A percentile compares a stretch with the other conserved stretches of the same genome.
phyloP scores from a whole-genome alignment of 2,888 invertebrate species.

The Amblyjoppa proteus region DNA sequence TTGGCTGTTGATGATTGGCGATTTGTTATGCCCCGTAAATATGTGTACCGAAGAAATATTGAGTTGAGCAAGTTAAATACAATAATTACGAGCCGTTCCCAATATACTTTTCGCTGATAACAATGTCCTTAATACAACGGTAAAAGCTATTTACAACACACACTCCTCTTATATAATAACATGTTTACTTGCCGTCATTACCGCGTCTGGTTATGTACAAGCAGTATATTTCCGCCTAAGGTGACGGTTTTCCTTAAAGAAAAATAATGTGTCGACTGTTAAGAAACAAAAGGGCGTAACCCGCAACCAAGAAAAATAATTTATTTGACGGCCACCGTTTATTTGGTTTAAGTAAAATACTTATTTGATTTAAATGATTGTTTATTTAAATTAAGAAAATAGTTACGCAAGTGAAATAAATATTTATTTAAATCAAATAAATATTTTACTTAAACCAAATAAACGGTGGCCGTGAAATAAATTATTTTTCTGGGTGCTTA shows the following conservation, averaged over 20 bases:
- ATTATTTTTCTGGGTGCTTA: background rate
- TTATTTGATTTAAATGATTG: too few species aligned
- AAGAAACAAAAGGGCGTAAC: background rate
- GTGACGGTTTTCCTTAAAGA: background rate
- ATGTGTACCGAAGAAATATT: background rate
- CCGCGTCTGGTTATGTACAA: conserved; percentile 1
- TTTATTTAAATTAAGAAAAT: too few species aligned
- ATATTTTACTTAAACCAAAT: too few species aligned
- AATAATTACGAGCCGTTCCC: background rate
- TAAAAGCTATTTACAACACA: conserved; percentile 1
- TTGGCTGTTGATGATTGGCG: background rate
- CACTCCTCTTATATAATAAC: background rate
- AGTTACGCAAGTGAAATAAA: too few species aligned
- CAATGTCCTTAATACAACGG: background rate
- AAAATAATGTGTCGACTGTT: background rate
- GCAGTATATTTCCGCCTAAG: background rate
- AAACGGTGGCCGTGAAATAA: too few species aligned
- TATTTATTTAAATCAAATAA: too few species aligned
- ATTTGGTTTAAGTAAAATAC: too few species aligned
- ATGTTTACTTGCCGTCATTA: background rate
- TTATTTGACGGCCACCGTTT: too few species aligned
- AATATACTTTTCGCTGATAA: conserved; percentile 1
- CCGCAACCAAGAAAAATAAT: too few species aligned
- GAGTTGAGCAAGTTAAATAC: background rate
- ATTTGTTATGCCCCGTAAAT: background rate